These are phyloP conservation scores for Solenopsis fugax DNA, from an alignment of 1,140 invertebrate genomes.

Conservation along the genomic window DNA sequence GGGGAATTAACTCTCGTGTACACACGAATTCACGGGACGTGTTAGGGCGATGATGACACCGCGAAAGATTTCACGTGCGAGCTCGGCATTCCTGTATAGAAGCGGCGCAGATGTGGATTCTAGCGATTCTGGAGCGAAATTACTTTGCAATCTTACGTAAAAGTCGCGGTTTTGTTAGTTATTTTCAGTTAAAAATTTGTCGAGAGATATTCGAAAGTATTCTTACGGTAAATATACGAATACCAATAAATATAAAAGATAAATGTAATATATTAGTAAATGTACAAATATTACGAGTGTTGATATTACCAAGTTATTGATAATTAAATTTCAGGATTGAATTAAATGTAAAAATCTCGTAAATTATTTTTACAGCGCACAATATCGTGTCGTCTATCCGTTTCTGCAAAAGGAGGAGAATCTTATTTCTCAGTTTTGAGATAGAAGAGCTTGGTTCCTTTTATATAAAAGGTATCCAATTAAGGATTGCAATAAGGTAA, in stretches of 20 bases:
- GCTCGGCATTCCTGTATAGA: neutral
- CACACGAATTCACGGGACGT: neutral
- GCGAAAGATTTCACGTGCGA: slow-evolving; percentile 17
- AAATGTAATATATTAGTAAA: neutral
- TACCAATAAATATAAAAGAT: neutral
- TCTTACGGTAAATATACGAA: neutral
- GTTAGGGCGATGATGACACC: slow-evolving; percentile 21
- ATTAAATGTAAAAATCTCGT: neutral
- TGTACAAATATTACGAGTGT: neutral
- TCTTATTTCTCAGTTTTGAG: slow-evolving; percentile 3
- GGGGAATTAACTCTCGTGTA: slow-evolving; percentile 53
- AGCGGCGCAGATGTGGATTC: neutral
- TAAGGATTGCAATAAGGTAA: slow-evolving; percentile 52
- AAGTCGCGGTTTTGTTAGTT: neutral
- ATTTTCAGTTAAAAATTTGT: neutral
- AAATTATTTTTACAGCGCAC: slow-evolving; percentile 23
- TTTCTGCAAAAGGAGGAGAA: neutral
- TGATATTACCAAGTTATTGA: neutral
- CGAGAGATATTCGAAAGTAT: neutral
- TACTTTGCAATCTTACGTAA: neutral
- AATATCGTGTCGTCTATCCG: neutral
- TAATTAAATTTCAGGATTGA: neutral
- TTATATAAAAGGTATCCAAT: slow-evolving; percentile 21
- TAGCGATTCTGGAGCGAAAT: neutral
- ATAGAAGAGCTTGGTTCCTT: neutral